Conservation (phyloP, 2,888 invertebrate species). For the Hirtodrosophila histrioides region DNA sequence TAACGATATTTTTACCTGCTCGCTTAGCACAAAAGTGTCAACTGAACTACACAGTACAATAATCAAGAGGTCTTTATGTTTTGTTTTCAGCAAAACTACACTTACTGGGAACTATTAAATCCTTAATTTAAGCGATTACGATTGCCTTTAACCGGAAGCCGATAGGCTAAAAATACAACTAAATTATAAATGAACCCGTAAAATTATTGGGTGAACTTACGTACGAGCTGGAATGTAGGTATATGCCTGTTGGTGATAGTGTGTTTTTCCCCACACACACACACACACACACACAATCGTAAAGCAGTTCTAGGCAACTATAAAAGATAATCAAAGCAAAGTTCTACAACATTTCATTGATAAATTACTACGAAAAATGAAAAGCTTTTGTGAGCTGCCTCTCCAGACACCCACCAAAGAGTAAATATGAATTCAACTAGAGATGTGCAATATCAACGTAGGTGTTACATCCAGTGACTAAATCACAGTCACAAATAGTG, state of each 20-base stretch:
- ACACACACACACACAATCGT: not conserved
- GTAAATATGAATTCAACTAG: conserved; percentile 21
- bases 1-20: conserved; percentile 19
- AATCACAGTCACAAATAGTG: not conserved
- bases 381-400: not conserved
- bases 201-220: conserved; percentile 20
- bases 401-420: conserved; percentile 5
- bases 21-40: conserved; percentile 16
- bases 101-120: conserved; percentile 41
- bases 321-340: conserved; percentile 37
- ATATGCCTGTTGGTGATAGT: not conserved
- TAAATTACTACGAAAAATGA: conserved; percentile 64
- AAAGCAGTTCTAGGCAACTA: conserved; percentile 30
- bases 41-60: conserved; percentile 17
- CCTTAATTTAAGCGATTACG: conserved; percentile 62
- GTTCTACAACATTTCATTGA: conserved; percentile 61
- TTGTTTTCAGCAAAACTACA: conserved; percentile 13
- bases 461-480: not conserved
- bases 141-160: conserved; percentile 45
- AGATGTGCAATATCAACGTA: conserved; percentile 18
- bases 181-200: conserved; percentile 3
- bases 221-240: not conserved
- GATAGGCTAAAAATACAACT: conserved; percentile 31
- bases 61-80: conserved; percentile 23
- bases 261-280: conserved; percentile 7